Percentiles rank a stretch among this genome's conserved stretches.
Conservation (phyloP, 2,888 invertebrate species). For the Encarsia formosa region DNA sequence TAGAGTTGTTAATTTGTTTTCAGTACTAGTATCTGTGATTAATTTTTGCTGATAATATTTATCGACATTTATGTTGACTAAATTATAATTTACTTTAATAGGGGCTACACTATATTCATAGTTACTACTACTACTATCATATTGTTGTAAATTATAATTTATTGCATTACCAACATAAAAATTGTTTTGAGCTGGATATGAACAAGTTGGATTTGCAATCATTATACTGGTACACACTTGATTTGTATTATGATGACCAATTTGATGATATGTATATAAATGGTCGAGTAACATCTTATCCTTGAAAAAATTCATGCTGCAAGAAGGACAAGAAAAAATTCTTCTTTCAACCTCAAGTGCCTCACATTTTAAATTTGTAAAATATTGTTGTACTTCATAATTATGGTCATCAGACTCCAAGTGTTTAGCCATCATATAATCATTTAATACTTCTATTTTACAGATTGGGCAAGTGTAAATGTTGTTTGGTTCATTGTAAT, state of each 20-base stretch:
- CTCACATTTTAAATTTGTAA: conserved; percentile 6
- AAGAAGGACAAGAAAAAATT: conserved; percentile 13
- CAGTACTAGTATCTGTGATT: background rate
- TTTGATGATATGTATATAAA: conserved; percentile 9
- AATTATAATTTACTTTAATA: conserved; percentile 7
- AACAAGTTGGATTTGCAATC: background rate
- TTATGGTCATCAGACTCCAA: conserved; percentile 19
- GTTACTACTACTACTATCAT: background rate
- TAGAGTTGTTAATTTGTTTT: background rate
- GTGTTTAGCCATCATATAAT: conserved; percentile 17
- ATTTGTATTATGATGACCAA: conserved; percentile 1
- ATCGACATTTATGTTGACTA: conserved; percentile 4
- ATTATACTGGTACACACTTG: conserved; percentile 2
- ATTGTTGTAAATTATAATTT: conserved; percentile 2
- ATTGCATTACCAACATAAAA: too few species aligned
- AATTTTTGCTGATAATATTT: background rate
- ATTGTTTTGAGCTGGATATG: too few species aligned
- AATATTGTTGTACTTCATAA: conserved; percentile 9
- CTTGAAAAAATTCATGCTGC: conserved; percentile 16
- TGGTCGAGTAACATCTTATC: conserved; percentile 18
- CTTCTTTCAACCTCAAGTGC: conserved; percentile 16
- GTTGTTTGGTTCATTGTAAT: background rate
- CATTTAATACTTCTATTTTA: conserved; percentile 8
- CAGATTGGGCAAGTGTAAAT: conserved; percentile 18
- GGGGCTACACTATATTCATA: background rate